Base-by-base conservation (phyloP, 2,888 invertebrate species). In the Drosophila dives region DNA sequence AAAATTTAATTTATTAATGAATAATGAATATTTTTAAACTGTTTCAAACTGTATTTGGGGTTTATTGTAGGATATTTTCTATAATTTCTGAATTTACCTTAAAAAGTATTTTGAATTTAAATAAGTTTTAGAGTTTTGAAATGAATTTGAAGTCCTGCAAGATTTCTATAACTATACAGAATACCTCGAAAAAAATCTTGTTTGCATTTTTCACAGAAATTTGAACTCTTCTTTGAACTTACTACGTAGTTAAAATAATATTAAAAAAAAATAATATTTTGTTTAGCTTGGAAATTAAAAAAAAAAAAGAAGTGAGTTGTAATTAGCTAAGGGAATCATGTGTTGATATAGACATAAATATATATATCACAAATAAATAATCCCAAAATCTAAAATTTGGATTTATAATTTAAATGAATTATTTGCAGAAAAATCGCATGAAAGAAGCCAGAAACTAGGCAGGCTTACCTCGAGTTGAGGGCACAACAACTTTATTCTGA, bases 401-500 rank as follows among this genome's bases (percentile, higher is more conserved):
- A 20, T 20, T 17, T 10, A 38, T 38, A 38, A 38, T 8, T 17
- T 38, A 17, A 38, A 12, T 45, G 42, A 42, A 45, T 15, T 45
- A 1, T 4, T 58, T 11, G 15, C 11, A n/a, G 1, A 33, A 49
- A 8, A 4, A 17, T 11, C 1, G 53, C n/a, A 23, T 23, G 12
- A 53, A 40, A 15, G 48, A 12, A 36, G 42, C 33, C 34, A 56
- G 11, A 42, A 40, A 26, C 53, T 34, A 2, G 20, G n/a, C n/a
- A 45, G 56, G 29, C 29, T 36, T 38, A 15, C 8, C 17, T 20
- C 49, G 3, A 20, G 8, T 34, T 23, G 17, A 63, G 66, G 45
- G 50, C 45, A 56, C 23, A 60, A 56, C 48, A 70, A 64, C 64
- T 64, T 69, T 17, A 69, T 58, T 63, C 17, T 3, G 11, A 6